phyloP scores from a whole-genome alignment of 2,113 vertebrate genomes.

The Rhineura floridana region DNA sequence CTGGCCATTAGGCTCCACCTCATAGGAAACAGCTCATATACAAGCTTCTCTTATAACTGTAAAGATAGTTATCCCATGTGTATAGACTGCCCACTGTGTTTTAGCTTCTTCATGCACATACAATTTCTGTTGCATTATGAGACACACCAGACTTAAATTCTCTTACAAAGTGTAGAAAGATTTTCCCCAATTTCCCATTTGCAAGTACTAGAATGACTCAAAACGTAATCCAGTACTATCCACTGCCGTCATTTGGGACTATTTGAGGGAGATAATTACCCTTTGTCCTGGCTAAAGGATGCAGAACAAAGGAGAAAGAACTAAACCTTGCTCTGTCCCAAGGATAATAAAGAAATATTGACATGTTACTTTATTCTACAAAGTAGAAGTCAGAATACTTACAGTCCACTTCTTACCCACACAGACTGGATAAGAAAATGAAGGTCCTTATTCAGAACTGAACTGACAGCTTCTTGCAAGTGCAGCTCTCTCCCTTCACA shows the following conservation, averaged over 20 bases:
- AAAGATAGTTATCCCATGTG: fast-evolving
- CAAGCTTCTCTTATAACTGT: neutral
- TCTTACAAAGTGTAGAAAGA: neutral
- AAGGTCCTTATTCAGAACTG: conserved; percentile 76
- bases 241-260: neutral
- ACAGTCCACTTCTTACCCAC: conserved; percentile 84
- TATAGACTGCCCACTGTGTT: neutral
- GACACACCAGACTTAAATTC: neutral
- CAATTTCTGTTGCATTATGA: neutral
- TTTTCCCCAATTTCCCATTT: neutral
- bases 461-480: conserved; percentile 72
- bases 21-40: neutral
- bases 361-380: fast-evolving
- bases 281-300: neutral
- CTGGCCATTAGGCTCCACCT: neutral
- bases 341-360: neutral
- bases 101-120: neutral
- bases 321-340: neutral
- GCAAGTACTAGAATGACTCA: neutral
- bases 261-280: neutral
- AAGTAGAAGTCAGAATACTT: conserved; percentile 65
- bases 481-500: conserved; percentile 83
- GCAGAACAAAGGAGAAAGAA: neutral
- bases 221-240: neutral
- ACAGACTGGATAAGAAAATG: conserved; percentile 84